These are phyloP conservation scores for Tympanuchus pallidicinctus DNA, from an alignment of 2,113 vertebrate genomes.

Conservation along the genomic window DNA sequence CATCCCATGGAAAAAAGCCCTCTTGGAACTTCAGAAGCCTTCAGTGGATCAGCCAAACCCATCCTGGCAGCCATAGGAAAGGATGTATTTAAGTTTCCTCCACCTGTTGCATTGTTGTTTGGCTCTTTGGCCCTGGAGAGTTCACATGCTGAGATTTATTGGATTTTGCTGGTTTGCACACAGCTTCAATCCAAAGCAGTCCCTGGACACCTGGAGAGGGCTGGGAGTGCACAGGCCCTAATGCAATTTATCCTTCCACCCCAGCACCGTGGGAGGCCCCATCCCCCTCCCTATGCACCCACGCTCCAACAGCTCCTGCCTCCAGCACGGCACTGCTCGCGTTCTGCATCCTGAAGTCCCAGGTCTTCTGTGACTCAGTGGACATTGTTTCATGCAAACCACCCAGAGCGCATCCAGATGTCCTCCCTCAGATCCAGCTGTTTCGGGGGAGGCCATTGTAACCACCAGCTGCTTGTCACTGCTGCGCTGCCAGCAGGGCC, in stretches of 20 bases:
- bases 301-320: background rate
- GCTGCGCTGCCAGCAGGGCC: constrained; percentile 45
- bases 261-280: background rate
- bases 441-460: constrained; percentile 35
- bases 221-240: rapidly evolving
- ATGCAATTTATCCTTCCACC: background rate
- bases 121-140: rapidly evolving
- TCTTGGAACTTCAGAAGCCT: background rate
- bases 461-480: constrained; percentile 58
- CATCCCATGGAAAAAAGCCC: rapidly evolving
- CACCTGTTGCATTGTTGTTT: background rate
- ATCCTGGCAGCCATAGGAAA: background rate
- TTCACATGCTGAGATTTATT: background rate
- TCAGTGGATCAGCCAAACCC: background rate
- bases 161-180: background rate
- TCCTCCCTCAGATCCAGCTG: constrained; percentile 67
- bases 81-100: background rate
- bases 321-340: rapidly evolving
- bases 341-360: background rate
- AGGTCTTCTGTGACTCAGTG: background rate
- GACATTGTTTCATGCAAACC: background rate
- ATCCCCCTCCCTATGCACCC: background rate
- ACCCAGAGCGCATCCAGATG: constrained; percentile 52
- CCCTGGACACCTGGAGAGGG: rapidly evolving
- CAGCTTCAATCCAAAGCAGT: background rate